Percentiles rank a stretch among this genome's conserved stretches.
Evolutionary conservation across 2,797 vertebrate species (phyloP).

Genomic region (Crossoptilon crossoptilon): DNA sequence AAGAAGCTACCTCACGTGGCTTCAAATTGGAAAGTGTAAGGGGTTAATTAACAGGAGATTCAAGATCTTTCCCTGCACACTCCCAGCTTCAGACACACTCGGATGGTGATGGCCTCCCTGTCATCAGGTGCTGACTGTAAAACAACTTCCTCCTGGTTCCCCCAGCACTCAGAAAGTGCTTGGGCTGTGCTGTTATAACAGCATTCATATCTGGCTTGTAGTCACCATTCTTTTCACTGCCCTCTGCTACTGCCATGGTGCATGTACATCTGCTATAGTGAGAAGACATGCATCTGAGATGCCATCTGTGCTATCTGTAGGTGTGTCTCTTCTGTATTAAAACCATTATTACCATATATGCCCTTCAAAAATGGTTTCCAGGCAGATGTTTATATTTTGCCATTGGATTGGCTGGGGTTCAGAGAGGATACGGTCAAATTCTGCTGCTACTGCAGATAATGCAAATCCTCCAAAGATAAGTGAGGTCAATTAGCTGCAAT

Average conservation of each 20-base stretch:
- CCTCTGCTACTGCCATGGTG: not conserved
- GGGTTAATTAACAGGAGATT: not conserved
- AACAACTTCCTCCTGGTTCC: constrained; percentile 12
- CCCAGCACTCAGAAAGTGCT: not conserved
- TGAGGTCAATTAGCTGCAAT: not conserved
- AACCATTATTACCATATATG: constrained; percentile 55
- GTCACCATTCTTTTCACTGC: not conserved
- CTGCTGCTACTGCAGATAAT: constrained; percentile 52
- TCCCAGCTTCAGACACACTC: not conserved
- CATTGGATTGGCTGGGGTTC: constrained; percentile 15
- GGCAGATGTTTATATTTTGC: constrained; percentile 51
- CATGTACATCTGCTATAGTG: not conserved
- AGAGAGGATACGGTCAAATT: constrained; percentile 18
- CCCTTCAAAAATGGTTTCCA: constrained; percentile 38
- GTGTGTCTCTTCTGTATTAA: not conserved
- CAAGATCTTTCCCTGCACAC: not conserved
- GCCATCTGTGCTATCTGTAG: not conserved
- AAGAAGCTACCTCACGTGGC: not conserved
- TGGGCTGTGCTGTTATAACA: not conserved
- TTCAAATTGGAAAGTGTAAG: not conserved
- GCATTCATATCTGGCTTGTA: constrained; percentile 1
- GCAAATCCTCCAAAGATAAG: constrained; percentile 63
- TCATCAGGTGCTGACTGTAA: constrained; percentile 14
- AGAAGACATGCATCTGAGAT: not conserved
- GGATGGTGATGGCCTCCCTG: not conserved